Conservation (phyloP, 2,113 vertebrate genomes). For the Plestiodon gilberti region DNA sequence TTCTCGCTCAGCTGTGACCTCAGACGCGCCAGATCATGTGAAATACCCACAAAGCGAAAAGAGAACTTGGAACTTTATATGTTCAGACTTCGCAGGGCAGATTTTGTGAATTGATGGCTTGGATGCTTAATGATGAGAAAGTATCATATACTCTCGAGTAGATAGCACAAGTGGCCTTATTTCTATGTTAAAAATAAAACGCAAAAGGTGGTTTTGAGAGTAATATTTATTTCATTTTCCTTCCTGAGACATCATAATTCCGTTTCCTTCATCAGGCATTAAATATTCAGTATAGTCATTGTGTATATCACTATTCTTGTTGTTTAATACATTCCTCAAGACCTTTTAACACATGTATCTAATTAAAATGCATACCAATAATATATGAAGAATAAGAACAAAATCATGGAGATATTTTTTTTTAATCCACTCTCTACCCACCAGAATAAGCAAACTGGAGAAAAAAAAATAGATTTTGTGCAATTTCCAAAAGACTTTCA, state of each 20-base stretch:
- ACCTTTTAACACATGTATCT: background rate
- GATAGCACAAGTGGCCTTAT: background rate
- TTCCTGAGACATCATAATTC: background rate
- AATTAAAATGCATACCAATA: background rate
- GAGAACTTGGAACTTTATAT: background rate
- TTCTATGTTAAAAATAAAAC: background rate
- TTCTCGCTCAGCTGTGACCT: constrained; percentile 39
- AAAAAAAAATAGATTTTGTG: background rate
- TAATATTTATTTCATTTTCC: background rate
- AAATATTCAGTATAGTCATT: background rate
- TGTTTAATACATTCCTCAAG: background rate
- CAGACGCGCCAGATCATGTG: constrained; percentile 28
- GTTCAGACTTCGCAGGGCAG: background rate
- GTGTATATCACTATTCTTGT: background rate
- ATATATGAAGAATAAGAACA: background rate
- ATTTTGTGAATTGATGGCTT: background rate
- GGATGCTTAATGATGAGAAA: background rate
- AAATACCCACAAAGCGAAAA: constrained; percentile 19
- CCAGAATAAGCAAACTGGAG: background rate
- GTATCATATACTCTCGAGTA: background rate
- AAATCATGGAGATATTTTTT: background rate
- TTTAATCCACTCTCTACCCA: background rate
- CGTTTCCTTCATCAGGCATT: background rate
- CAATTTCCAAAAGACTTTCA: background rate
- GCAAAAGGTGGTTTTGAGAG: background rate